Base-by-base conservation (phyloP, 2,797 vertebrate species). In the Arctocebus calabarensis region DNA sequence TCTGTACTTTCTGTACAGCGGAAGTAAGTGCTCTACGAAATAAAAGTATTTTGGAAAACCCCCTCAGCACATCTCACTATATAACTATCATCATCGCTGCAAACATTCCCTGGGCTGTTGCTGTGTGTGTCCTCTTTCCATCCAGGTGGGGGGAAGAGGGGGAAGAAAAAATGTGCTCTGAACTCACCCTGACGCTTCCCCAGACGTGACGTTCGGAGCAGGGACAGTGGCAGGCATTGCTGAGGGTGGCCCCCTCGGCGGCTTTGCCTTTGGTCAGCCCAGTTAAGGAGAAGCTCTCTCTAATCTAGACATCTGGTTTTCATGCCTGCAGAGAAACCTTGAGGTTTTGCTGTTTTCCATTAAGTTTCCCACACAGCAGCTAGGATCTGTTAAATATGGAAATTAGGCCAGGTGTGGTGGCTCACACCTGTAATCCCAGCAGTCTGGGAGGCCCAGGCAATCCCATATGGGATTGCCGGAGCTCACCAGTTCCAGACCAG, bases 111-210 rank as follows among this genome's bases (percentile, higher is more conserved):
- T 16, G 40, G 11, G 83, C 59, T 4, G 64, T 52, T 9, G 32
- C 75, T 0, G 4, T 4, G 22, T 8, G n/a, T 4, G 16, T 2
- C 45, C 78, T 34, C 45, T 34, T 34, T 55, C 45, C 20, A 22
- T 7, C 17, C 19, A 37, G 87, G 7, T 6, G 23, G 40, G n/a
- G 27, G 16, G 27, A 37, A 7, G 20, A 11, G 22, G 27, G 23
- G 37, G 8, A 11, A 23, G 23, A n/a, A 8, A 9, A 4, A 1
- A 8, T n/a, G 20, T 0, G 7, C 37, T 55, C 17, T 70, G 13
- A 79, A 20, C 5, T 23, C 32, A 66, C 40, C 19, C 57, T 16
- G 7, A 29, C 0, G 16, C 29, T 84, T 71, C 34, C 20, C 29
- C 23, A 2, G 17, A 32, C 68, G 64, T 0, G 27, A 70, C 13